phyloP scores from a whole-genome alignment of 2,888 invertebrate species.

The Apamea anceps region DNA sequence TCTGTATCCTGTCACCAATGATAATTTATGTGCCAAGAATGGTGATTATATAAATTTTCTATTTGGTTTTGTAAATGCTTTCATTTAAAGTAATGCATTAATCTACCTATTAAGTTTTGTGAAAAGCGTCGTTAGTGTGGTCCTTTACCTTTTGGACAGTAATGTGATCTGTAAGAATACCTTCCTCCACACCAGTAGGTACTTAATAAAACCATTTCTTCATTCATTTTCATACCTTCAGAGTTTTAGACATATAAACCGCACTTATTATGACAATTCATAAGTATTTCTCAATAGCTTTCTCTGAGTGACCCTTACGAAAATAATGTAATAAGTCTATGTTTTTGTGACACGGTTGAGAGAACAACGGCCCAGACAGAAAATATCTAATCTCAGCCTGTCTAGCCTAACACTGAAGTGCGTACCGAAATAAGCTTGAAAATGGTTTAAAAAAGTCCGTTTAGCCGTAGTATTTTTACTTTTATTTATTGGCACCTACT shows the following conservation, averaged over 20 bases:
- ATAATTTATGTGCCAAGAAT: not conserved
- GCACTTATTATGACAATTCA: not conserved
- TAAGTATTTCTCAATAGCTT: not conserved
- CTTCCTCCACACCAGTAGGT: not conserved
- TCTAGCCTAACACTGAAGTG: conserved; percentile 21
- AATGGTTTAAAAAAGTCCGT: not conserved
- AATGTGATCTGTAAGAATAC: not conserved
- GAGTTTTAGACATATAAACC: not conserved
- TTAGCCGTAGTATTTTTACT: not conserved
- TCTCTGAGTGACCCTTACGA: conserved; percentile 10
- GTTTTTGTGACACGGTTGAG: conserved; percentile 1
- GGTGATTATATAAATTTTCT: not conserved
- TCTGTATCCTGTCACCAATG: not conserved
- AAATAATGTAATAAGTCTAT: not conserved
- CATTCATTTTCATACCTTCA: not conserved
- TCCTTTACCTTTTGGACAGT: not conserved
- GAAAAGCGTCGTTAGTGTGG: not conserved
- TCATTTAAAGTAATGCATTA: not conserved
- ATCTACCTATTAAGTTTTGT: not conserved
- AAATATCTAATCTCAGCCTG: conserved; percentile 28
- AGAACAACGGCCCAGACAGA: not conserved
- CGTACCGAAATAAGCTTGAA: conserved; percentile 22
- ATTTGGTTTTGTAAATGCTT: not conserved
- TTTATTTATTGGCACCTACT: no score
- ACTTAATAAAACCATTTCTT: not conserved